Evolutionary conservation across 2,797 vertebrate genomes (phyloP).

Genomic region (Huso huso): DNA sequence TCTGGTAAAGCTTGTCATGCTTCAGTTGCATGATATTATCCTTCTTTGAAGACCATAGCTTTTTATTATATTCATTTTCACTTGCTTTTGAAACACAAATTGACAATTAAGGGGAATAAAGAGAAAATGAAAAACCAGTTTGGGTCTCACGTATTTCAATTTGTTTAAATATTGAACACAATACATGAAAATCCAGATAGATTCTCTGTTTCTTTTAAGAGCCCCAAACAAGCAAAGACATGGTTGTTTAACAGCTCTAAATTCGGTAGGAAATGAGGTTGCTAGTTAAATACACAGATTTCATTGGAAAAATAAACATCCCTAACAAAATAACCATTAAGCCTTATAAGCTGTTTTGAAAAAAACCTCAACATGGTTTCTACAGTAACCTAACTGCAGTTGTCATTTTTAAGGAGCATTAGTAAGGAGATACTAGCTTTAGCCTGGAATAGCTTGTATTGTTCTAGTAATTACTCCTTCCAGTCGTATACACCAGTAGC

Average conservation of each 20-base stretch:
- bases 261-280: constrained; percentile 42
- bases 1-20: constrained; percentile 25
- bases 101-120: too few species aligned
- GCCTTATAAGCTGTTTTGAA: constrained; percentile 68
- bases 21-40: constrained; percentile 21
- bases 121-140: too few species aligned
- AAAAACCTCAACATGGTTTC: constrained; percentile 57
- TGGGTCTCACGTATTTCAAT: too few species aligned
- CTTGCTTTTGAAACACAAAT: too few species aligned
- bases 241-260: too few species aligned
- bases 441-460: constrained; percentile 37
- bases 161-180: too few species aligned
- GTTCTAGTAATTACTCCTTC: constrained; percentile 34
- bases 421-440: constrained; percentile 50
- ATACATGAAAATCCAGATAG: too few species aligned
- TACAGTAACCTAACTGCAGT: constrained; percentile 48
- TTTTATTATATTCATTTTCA: too few species aligned
- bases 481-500: constrained; percentile 37
- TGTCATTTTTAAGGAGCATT: constrained; percentile 53
- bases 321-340: constrained; percentile 66
- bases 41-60: neutral
- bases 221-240: too few species aligned
- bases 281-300: constrained; percentile 54
- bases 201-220: too few species aligned
- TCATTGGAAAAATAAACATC: constrained; percentile 60